Percentiles rank a stretch among this genome's conserved stretches.
phyloP scores from a whole-genome alignment of 2,797 vertebrate genomes.

The Hippocampus kuda region DNA sequence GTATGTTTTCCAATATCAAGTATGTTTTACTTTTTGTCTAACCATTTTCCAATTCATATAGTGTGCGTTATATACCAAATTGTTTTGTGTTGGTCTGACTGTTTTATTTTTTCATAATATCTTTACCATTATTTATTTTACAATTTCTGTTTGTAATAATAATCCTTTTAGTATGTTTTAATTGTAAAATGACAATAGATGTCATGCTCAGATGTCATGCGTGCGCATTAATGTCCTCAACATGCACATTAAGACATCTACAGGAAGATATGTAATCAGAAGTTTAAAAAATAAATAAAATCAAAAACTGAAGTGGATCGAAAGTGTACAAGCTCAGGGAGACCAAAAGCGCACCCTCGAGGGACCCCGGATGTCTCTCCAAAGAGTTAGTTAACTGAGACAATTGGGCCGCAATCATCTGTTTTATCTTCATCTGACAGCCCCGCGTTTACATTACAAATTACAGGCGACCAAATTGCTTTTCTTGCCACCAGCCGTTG shows the following conservation, averaged over 20 bases:
- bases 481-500: slow-evolving; percentile 75
- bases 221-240: background rate
- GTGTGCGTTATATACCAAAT: no score
- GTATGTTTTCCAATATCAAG: no score
- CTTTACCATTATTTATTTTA: no score
- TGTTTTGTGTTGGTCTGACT: no score
- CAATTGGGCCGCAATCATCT: slow-evolving; percentile 73
- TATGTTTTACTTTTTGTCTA: no score
- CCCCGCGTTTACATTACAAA: slow-evolving; percentile 64
- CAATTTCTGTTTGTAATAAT: no score
- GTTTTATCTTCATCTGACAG: slow-evolving; percentile 80
- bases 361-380: background rate
- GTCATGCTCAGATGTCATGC: no score
- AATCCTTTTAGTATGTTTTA: no score
- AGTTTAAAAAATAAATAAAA: background rate
- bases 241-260: background rate
- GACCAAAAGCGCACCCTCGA: background rate
- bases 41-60: background rate
- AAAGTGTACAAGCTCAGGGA: background rate
- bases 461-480: slow-evolving; percentile 69
- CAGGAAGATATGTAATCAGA: background rate
- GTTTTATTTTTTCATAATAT: no score
- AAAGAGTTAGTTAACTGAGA: slow-evolving; percentile 61
- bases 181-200: no score
- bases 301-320: background rate